Conservation (phyloP, 53 echinoderm and acorn worm species). For the Holothuria scabra region DNA sequence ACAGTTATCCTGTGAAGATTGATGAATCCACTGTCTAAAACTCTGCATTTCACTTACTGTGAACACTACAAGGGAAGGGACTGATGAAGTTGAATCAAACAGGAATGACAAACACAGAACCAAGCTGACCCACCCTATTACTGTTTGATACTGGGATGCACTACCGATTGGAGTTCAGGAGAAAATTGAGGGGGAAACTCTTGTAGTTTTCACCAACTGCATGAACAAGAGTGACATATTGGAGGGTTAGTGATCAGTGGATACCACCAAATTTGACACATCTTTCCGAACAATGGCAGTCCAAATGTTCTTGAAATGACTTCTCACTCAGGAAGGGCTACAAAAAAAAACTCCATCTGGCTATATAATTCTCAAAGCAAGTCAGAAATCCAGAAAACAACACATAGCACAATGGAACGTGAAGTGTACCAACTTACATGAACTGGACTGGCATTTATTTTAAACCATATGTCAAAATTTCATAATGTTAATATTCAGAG, state of each 20-base stretch:
- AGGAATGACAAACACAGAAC: conserved; percentile 29
- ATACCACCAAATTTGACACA: conserved; percentile 43
- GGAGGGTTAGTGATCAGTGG: conserved; percentile 59
- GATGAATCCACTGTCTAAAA: conserved; percentile 34
- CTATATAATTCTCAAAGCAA: conserved; percentile 34
- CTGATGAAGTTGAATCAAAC: conserved; percentile 36
- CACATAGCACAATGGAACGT: conserved; percentile 17
- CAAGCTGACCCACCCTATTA: conserved; percentile 51
- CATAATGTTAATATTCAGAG: conserved; percentile 31
- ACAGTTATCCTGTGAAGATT: conserved; percentile 20
- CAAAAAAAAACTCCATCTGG: conserved; percentile 52
- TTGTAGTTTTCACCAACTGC: conserved; percentile 48
- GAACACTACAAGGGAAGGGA: not conserved
- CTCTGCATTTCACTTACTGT: no score
- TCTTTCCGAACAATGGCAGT: conserved; percentile 24
- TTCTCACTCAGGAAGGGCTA: conserved; percentile 39
- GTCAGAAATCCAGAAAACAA: not conserved
- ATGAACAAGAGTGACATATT: conserved; percentile 58
- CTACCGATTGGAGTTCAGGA: conserved; percentile 56
- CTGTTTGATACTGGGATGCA: conserved; percentile 43
- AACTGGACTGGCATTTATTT: conserved; percentile 34
- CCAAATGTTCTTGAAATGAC: conserved; percentile 63
- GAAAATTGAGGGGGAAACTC: conserved; percentile 11
- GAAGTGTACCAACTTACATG: not conserved
- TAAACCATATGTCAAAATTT: conserved; percentile 34